These are phyloP conservation scores for Spheniscus mendiculus DNA, from an alignment of 2,113 vertebrate species.

Conservation along the genomic window DNA sequence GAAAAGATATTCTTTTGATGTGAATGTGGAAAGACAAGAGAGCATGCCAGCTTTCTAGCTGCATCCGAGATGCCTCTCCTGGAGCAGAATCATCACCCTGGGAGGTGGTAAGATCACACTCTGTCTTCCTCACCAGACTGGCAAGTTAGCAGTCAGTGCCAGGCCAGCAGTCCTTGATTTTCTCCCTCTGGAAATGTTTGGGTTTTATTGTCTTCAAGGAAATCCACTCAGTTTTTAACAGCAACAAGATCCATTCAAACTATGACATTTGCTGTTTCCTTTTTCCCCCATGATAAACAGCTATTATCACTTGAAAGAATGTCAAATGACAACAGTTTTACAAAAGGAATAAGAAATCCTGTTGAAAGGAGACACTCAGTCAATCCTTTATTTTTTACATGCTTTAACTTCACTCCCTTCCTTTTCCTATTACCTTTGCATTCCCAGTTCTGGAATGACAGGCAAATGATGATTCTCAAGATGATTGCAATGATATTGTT, in stretches of 20 bases:
- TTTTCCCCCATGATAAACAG: background rate
- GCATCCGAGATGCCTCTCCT: background rate
- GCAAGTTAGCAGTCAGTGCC: background rate
- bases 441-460: background rate
- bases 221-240: background rate
- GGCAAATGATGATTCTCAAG: background rate
- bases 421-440: background rate
- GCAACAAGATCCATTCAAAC: background rate
- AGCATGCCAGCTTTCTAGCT: background rate
- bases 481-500: background rate
- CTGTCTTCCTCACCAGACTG: background rate
- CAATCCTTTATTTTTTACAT: background rate
- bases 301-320: background rate
- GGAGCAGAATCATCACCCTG: background rate
- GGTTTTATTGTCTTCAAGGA: background rate
- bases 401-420: background rate
- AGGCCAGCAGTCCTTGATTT: background rate
- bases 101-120: background rate
- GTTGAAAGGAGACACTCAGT: background rate
- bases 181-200: background rate
- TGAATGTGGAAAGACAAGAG: background rate
- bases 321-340: background rate
- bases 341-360: background rate
- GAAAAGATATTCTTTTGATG: background rate
- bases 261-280: background rate